Conservation (phyloP, 2,888 invertebrate species). For the Drosophila cognata region DNA sequence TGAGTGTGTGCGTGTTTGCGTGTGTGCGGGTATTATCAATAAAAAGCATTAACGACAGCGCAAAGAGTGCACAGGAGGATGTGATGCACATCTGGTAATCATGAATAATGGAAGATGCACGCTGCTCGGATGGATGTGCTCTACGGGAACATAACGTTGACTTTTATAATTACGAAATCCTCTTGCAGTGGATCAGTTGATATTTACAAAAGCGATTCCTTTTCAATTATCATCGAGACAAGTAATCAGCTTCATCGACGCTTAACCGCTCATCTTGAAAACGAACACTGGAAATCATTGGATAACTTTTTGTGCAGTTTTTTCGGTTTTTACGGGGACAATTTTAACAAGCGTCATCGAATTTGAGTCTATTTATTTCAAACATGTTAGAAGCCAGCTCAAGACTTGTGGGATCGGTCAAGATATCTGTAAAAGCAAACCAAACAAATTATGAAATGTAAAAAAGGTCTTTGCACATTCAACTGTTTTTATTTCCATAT, state of each 20-base stretch:
- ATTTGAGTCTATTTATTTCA: background rate
- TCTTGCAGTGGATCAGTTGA: conserved; percentile 3
- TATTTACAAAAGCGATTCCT: background rate
- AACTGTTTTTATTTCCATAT: conserved; percentile 73
- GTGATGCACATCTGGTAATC: conserved; percentile 39
- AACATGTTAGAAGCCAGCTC: background rate
- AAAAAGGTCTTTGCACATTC: conserved; percentile 61
- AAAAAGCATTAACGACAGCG: conserved; percentile 66
- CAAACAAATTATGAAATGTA: background rate
- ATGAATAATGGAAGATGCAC: conserved; percentile 45
- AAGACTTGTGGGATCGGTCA: background rate
- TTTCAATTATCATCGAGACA: background rate
- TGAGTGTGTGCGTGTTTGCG: background rate
- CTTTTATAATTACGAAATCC: conserved; percentile 35
- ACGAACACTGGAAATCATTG: background rate
- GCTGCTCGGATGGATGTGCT: background rate
- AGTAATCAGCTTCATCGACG: background rate
- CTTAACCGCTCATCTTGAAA: background rate
- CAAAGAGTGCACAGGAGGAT: conserved; percentile 38
- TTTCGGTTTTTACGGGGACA: background rate
- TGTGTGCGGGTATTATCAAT: conserved; percentile 39
- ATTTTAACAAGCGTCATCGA: background rate
- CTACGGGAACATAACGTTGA: conserved; percentile 6
- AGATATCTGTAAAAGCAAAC: background rate
- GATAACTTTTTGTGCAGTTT: background rate